Base-by-base conservation (phyloP, 2,888 invertebrate species). In the Mesorhabditis spiculigera region DNA sequence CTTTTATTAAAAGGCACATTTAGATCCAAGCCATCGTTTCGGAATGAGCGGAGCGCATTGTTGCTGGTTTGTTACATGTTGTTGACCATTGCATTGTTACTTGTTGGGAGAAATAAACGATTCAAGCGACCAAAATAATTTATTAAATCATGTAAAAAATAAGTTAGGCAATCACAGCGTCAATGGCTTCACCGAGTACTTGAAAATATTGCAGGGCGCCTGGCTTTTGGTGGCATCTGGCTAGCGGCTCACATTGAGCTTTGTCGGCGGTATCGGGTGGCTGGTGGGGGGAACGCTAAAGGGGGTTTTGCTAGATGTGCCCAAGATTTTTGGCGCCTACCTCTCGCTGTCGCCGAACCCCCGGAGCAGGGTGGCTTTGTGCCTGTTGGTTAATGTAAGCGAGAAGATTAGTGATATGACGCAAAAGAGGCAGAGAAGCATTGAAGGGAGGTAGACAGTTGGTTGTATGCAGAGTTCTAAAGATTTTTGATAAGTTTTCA, bases 11-110 rank as follows among this genome's bases (percentile, higher is more conserved):
- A 50, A 13, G 1, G n/a, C 58, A 3, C n/a, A 2, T 50, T 50
- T 50, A 50, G 58, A 50, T 79, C n/a, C 83, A 82, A 68, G 83
- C 78, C 5, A 75, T 84, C 67, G 75, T 82, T 8, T 81, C 81
- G 68, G 81, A 84, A 73, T 81, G 68, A 68, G n/a, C 67, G 16
- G 28, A 1, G 28, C 28, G 28, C 28, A 28, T 28, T 28, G 28
- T 28, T 28, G 28, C 28, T 28, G 3, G 28, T 28, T 28, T 28
- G 28, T 28, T 28, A 28, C 28, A 28, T 3, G 28, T 28, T 28
- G 28, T 28, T 28, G 28, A 1, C 28, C 28, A 28, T 28, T 28
- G 28, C 28, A 28, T 28, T 28, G 28, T 28, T 28, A 28, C 28
- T 28, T 1, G 28, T 28, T 28, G 28, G 28, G 28, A 28, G 28